Conservation (phyloP, 1,140 invertebrate genomes). For the Phymorhynchus buccinoides region DNA sequence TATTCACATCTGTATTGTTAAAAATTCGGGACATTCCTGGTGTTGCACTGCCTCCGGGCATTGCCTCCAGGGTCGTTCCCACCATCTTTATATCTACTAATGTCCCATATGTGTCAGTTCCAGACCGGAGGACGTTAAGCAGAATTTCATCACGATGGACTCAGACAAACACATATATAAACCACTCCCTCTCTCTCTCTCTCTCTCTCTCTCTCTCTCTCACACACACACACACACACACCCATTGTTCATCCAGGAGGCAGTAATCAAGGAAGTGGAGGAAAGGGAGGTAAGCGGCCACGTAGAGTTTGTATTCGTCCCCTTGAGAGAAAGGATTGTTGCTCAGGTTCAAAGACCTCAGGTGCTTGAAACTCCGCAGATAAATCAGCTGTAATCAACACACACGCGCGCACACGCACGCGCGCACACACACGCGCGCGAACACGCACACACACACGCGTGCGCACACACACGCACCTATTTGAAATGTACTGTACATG, state of each 20-base stretch:
- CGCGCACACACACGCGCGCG: background rate
- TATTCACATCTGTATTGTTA: too few species aligned
- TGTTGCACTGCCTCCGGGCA: too few species aligned
- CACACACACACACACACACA: background rate
- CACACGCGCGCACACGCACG: background rate
- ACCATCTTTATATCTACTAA: too few species aligned
- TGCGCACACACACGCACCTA: too few species aligned
- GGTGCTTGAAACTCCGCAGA: slow-evolving; percentile 81
- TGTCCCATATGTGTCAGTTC: too few species aligned
- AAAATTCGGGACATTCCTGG: too few species aligned
- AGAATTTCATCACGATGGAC: too few species aligned
- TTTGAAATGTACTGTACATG: too few species aligned
- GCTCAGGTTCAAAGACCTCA: slow-evolving; percentile 85
- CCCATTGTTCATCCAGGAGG: slow-evolving; percentile 77
- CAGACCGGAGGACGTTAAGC: too few species aligned
- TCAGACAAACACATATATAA: too few species aligned
- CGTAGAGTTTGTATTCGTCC: slow-evolving; percentile 78
- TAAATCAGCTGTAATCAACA: slow-evolving; percentile 80
- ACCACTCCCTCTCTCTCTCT: background rate
- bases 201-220: slow-evolving; percentile 20
- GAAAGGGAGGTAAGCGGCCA: slow-evolving; percentile 82
- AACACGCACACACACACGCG: too few species aligned
- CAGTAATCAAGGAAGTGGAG: slow-evolving; percentile 87
- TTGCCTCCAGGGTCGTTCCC: too few species aligned
- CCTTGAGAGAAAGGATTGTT: slow-evolving; percentile 83